Evolutionary conservation across 2,113 vertebrate species (phyloP).

Genomic region (Candoia aspera): DNA sequence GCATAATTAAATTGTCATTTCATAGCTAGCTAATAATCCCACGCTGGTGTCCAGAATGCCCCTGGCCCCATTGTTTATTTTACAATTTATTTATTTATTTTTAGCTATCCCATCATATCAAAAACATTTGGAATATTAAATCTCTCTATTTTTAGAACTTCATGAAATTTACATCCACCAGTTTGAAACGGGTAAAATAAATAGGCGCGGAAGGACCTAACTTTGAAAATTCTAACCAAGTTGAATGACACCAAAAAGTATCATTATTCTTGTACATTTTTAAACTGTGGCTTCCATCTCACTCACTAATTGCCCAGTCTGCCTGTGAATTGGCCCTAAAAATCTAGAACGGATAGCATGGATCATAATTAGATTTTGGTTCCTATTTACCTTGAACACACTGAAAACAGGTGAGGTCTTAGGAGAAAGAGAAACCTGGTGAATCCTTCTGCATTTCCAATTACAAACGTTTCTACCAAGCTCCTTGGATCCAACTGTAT

Average conservation of each 20-base stretch:
- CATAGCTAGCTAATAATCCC: background rate
- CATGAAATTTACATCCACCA: background rate
- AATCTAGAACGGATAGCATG: background rate
- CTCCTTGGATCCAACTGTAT: background rate
- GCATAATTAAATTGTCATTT: conserved; percentile 2
- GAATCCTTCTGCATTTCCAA: background rate
- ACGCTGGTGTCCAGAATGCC: background rate
- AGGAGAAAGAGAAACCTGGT: background rate
- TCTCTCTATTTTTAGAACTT: background rate
- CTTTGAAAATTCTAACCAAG: background rate
- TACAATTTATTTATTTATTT: background rate
- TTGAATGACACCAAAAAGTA: background rate
- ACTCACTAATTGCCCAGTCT: background rate
- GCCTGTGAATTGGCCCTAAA: background rate
- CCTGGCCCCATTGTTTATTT: background rate
- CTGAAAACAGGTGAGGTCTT: background rate
- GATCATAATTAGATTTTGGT: background rate
- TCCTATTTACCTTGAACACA: background rate
- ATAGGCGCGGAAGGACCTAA: background rate
- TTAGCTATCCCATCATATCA: background rate
- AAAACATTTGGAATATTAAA: background rate
- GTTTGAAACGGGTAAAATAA: background rate
- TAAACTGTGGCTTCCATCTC: background rate
- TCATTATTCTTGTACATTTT: background rate
- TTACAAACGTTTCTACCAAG: background rate